Base-by-base conservation (phyloP, 2,888 invertebrate genomes). In the Agrotis segetum region DNA sequence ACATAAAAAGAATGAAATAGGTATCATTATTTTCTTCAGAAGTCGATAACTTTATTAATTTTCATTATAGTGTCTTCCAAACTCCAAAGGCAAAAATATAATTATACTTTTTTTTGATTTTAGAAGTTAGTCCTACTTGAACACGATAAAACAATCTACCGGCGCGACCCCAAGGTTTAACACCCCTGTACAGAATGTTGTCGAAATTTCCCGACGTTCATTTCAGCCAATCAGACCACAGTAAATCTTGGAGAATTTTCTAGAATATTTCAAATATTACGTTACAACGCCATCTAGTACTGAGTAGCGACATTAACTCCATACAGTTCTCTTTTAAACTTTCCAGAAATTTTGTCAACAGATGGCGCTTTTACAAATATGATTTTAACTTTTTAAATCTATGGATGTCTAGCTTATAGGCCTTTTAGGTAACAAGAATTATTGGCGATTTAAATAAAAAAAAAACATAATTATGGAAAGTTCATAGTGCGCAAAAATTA, bases 291-390 rank as follows among this genome's bases (percentile, higher is more conserved):
- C 88, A 88, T 88, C 92, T 92, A 71, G 73, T 79, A 79, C 53
- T 55, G 77, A 91, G 77, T 91, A 90, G 92, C 69, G n/a, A 58
- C 56, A 85, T 55, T 67, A 69, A 44, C 24, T 24, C 11, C 58
- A 13, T 6, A 6, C 9, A 2, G 6, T 13, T 16, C 1, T 0
- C 50, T 2, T 2, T 0, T 24, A 29, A 52, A 66, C 40, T 70
- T 2, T 34, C 1, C 3, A 0, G 16, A 29, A 3, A 7, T 0
- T 13, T 3, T 17, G 0, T 1, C 34, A 19, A 29, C 67, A 88
- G 87, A 82, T 85, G 86, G 74, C 77, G 67, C 17, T 76, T 14
- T 47, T 47, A 21, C 59, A 21, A 29, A 14, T 9, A 6, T 50
- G 0, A 13, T 11, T 1, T 47, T 6, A 13, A 2, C 9, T 34